Conservation (phyloP, 1,140 invertebrate species). For the Eupristina koningsbergeri region DNA sequence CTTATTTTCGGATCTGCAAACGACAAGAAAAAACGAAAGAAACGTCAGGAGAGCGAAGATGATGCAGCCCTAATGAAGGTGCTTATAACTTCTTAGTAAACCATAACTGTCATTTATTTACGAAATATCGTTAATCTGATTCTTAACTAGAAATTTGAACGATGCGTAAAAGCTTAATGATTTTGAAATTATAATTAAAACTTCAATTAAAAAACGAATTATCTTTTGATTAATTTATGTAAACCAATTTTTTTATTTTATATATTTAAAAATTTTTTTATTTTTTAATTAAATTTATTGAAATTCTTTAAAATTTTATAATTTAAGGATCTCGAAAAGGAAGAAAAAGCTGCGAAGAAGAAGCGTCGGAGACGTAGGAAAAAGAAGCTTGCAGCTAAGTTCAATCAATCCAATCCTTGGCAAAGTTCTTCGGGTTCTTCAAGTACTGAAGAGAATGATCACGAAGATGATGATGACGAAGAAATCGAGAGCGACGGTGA, state of each 20-base stretch:
- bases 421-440: conserved; percentile 79
- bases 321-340: conserved; percentile 50
- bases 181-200: no score
- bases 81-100: background rate
- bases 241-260: no score
- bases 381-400: conserved; percentile 73
- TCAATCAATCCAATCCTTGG: conserved; percentile 80
- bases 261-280: no score
- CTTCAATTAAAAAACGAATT: no score
- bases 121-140: no score
- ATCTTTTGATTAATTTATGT: no score
- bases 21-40: conserved; percentile 57
- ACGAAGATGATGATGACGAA: conserved; percentile 79
- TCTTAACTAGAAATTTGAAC: no score
- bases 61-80: conserved; percentile 64
- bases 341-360: conserved; percentile 73
- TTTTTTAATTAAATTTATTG: no score
- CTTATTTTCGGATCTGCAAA: background rate
- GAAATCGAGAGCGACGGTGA: conserved; percentile 78
- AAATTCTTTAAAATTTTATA: background rate
- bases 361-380: conserved; percentile 76
- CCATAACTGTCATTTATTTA: background rate
- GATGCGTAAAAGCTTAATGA: no score
- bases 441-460: conserved; percentile 76
- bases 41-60: conserved; percentile 67